Percentiles rank a stretch among this genome's conserved stretches.
These are phyloP conservation scores for Typhlichthys eigenmanni DNA, from an alignment of 2,797 vertebrate species.

Conservation along the genomic window DNA sequence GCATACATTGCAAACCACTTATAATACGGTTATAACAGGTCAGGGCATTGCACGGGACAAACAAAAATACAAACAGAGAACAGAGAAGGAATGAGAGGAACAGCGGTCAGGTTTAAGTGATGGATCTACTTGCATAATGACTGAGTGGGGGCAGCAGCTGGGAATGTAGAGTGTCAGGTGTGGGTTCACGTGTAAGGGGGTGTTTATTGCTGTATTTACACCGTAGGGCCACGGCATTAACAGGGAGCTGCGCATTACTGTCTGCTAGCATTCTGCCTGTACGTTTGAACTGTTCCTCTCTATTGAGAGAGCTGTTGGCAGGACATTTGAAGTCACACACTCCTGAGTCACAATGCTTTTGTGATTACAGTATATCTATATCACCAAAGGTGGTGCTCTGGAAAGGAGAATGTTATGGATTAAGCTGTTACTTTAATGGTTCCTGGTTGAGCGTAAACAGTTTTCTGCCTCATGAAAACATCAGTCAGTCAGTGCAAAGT, in stretches of 20 bases:
- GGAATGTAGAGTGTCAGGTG: constrained; percentile 72
- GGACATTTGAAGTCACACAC: background rate
- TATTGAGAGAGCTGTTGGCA: constrained; percentile 4
- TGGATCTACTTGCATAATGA: constrained; percentile 60
- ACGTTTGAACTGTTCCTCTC: constrained; percentile 5
- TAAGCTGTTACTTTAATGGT: too few relatives aligned
- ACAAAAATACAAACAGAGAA: background rate
- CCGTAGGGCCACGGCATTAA: constrained; percentile 34
- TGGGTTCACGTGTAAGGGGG: constrained; percentile 51
- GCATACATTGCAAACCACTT: too few relatives aligned
- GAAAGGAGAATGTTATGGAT: too few relatives aligned
- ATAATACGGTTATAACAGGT: too few relatives aligned
- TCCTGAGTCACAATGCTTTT: too few relatives aligned
- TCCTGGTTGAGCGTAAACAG: too few relatives aligned
- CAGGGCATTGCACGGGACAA: constrained; percentile 6
- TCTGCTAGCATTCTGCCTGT: constrained; percentile 41
- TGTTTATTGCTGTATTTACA: constrained; percentile 76
- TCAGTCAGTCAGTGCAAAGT: background rate
- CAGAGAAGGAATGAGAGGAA: constrained; percentile 30
- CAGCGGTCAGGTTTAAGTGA: constrained; percentile 50
- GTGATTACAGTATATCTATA: too few relatives aligned
- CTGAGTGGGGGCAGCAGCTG: constrained; percentile 75
- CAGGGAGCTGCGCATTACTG: constrained; percentile 46
- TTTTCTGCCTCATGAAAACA: too few relatives aligned
- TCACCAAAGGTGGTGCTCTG: too few relatives aligned